Percentiles rank a stretch among this genome's conserved stretches.
Evolutionary conservation across 1,140 invertebrate genomes (phyloP).

Genomic region (Lepidurus apus): DNA sequence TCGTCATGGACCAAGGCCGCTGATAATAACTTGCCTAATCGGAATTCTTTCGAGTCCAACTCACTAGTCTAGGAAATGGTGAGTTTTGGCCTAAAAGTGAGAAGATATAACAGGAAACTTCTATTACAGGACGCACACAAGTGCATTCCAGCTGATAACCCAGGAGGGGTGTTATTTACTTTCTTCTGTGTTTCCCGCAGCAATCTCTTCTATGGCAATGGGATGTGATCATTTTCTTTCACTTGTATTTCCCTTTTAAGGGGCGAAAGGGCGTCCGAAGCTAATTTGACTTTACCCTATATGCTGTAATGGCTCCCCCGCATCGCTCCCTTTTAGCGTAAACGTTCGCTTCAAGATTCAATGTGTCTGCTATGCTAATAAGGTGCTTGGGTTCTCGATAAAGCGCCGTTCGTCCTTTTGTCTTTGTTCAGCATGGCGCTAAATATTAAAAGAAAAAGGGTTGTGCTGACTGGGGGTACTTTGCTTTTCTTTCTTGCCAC

Average conservation of each 20-base stretch:
- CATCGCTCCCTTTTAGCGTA: slow-evolving; percentile 10
- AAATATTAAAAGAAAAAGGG: not conserved
- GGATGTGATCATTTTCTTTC: not conserved
- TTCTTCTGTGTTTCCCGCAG: too few species aligned
- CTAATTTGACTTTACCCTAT: not conserved
- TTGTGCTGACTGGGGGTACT: too few species aligned
- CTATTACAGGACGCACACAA: too few species aligned
- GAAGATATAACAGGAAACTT: too few species aligned
- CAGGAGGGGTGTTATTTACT: too few species aligned
- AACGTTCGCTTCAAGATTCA: not conserved
- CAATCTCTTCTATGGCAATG: not conserved
- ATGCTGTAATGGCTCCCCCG: not conserved
- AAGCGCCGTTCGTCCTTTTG: not conserved
- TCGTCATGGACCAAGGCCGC: too few species aligned
- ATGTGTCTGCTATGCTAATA: slow-evolving; percentile 22
- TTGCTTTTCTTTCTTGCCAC: too few species aligned
- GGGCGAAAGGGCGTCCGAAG: not conserved
- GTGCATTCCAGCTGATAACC: too few species aligned
- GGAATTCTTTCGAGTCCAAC: too few species aligned
- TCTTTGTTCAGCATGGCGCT: not conserved
- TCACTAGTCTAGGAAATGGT: too few species aligned
- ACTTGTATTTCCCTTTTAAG: not conserved
- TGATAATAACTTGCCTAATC: too few species aligned
- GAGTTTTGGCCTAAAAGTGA: too few species aligned
- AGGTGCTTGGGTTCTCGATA: slow-evolving; percentile 1